Conservation (phyloP, 2,888 invertebrate genomes). For the Cerastis leucographa region DNA sequence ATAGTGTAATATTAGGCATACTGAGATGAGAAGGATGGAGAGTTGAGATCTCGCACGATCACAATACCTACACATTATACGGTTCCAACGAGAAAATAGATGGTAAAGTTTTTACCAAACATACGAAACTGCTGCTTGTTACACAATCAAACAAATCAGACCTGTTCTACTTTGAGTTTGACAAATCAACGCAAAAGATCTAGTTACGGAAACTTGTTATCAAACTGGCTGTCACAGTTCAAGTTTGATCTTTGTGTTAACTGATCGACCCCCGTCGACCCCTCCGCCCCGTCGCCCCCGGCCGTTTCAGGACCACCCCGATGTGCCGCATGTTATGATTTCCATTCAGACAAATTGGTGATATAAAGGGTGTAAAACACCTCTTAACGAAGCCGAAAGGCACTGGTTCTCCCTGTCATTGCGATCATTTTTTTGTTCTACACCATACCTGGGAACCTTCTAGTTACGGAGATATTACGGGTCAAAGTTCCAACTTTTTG, state of each 20-base stretch:
- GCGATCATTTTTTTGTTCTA: too few species aligned
- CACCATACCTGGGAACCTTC: too few species aligned
- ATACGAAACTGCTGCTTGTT: background rate
- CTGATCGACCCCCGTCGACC: constrained; percentile 13
- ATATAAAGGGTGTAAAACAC: too few species aligned
- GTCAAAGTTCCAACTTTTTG: too few species aligned
- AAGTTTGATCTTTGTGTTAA: constrained; percentile 30
- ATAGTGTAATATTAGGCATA: background rate
- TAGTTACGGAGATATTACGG: too few species aligned
- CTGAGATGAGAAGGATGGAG: background rate
- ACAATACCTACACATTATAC: background rate
- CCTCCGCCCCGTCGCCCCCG: background rate
- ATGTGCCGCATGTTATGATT: constrained; percentile 38
- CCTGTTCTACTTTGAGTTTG: background rate
- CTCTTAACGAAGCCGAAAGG: too few species aligned
- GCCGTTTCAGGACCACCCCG: constrained; percentile 10
- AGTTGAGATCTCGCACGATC: background rate
- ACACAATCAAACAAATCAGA: constrained; percentile 13
- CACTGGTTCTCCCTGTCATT: too few species aligned
- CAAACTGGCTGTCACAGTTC: constrained; percentile 3
- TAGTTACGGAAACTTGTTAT: constrained; percentile 12
- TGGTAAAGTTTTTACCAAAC: background rate
- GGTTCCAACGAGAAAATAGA: background rate
- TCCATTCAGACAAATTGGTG: constrained; percentile 29
- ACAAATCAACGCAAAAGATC: constrained; percentile 1